Evolutionary conservation across 2,113 vertebrate species (phyloP).

Genomic region (Gila orcuttii): DNA sequence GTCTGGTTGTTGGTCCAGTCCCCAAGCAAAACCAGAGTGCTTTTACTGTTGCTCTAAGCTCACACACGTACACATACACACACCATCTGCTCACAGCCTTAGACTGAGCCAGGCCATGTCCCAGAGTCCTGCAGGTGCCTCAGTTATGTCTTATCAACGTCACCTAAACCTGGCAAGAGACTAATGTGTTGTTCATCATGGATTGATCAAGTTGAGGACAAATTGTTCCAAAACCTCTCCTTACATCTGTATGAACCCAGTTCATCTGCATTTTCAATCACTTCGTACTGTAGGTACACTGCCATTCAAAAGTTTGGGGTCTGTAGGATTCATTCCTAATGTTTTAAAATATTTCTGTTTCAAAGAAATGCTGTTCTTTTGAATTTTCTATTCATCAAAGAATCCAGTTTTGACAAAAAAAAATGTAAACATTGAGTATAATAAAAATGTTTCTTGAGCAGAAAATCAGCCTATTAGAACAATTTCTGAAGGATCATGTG

Average conservation of each 20-base stretch:
- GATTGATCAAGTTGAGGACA: background rate
- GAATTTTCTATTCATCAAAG: background rate
- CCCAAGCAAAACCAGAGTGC: conserved; percentile 22
- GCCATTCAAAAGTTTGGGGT: too few relatives aligned
- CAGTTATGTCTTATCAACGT: conserved; percentile 55
- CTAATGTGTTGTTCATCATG: background rate
- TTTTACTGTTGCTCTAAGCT: conserved; percentile 21
- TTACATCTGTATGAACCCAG: background rate
- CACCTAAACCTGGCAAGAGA: conserved; percentile 41
- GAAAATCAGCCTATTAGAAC: background rate
- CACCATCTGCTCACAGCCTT: conserved; percentile 71
- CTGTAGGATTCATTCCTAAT: too few relatives aligned
- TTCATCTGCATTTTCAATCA: background rate
- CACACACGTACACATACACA: conserved; percentile 58
- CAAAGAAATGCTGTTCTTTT: too few relatives aligned
- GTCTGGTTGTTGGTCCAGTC: conserved; percentile 27
- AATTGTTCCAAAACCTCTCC: background rate
- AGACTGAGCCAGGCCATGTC: conserved; percentile 50
- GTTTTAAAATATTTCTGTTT: background rate
- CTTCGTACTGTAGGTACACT: too few relatives aligned
- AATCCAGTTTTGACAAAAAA: background rate
- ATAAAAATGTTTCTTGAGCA: background rate
- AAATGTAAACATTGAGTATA: background rate
- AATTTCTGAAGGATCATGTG: background rate
- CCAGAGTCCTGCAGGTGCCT: conserved; percentile 62